A percentile compares a stretch with the other conserved stretches of the same genome.
Conservation (phyloP, 2,113 vertebrate genomes). For the Xyrauchen texanus region DNA sequence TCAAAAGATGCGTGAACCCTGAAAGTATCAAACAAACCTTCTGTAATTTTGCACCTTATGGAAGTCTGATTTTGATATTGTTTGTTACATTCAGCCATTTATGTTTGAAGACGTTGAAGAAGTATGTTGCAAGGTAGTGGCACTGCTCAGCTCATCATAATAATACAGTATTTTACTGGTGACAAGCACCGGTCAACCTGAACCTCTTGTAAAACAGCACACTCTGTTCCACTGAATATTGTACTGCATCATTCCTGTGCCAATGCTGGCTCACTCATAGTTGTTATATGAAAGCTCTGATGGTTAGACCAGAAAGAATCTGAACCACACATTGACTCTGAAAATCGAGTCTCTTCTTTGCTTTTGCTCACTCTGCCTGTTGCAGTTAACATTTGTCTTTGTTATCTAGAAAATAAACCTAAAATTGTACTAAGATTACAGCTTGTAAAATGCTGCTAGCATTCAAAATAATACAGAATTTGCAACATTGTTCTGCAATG, state of each 20-base stretch:
- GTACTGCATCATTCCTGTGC: background rate
- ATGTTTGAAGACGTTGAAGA: background rate
- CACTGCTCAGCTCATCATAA: background rate
- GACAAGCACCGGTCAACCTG: background rate
- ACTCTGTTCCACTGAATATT: constrained; percentile 6
- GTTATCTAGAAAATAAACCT: too few species aligned
- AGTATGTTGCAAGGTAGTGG: background rate
- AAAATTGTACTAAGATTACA: too few species aligned
- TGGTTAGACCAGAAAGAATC: background rate
- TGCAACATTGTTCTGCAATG: too few species aligned
- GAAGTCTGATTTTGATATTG: background rate
- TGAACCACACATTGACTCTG: constrained; percentile 12
- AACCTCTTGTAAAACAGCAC: background rate
- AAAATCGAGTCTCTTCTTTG: background rate
- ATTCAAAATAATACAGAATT: too few species aligned
- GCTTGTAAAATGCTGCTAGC: too few species aligned
- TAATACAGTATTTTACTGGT: background rate
- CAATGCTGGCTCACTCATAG: background rate
- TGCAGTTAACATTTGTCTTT: too few species aligned
- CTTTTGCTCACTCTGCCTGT: background rate
- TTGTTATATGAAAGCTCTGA: background rate
- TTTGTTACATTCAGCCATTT: background rate
- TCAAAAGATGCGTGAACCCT: too few species aligned
- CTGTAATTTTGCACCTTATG: too few species aligned
- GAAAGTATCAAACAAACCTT: too few species aligned